Percentiles rank a stretch among this genome's conserved stretches.
These are phyloP conservation scores for Zosterops pallidus DNA, from an alignment of 2,113 vertebrate species.

Conservation along the genomic window DNA sequence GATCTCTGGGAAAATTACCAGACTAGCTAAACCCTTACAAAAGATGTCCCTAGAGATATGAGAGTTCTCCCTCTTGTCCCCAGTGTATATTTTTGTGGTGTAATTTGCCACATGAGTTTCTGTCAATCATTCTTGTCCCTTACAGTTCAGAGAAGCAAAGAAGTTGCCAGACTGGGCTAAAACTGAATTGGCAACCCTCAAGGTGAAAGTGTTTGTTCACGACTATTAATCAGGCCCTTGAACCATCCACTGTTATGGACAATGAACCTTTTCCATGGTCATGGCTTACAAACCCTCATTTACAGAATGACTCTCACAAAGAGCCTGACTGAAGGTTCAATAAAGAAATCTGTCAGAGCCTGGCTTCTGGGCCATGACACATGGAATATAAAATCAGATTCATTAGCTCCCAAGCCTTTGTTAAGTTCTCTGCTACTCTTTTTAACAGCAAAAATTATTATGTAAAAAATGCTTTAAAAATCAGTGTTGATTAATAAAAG, in stretches of 20 bases:
- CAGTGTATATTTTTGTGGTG: not conserved
- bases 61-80: not conserved
- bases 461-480: constrained; percentile 37
- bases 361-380: not conserved
- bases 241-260: not conserved
- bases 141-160: not conserved
- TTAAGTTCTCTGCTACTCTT: not conserved
- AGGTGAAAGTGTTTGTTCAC: not conserved
- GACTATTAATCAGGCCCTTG: not conserved
- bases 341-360: not conserved
- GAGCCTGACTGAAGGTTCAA: not conserved
- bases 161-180: not conserved
- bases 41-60: not conserved
- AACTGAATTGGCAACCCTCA: not conserved
- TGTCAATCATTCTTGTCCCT: not conserved
- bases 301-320: not conserved
- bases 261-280: not conserved
- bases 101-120: not conserved
- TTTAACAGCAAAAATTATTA: constrained; percentile 35
- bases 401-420: not conserved
- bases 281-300: not conserved
- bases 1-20: not conserved
- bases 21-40: not conserved
- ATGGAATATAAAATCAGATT: not conserved
- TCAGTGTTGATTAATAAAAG: constrained; percentile 67